Base-by-base conservation (phyloP, 35 echinoderm and acorn worm species). In the Apostichopus parvimensis region DNA sequence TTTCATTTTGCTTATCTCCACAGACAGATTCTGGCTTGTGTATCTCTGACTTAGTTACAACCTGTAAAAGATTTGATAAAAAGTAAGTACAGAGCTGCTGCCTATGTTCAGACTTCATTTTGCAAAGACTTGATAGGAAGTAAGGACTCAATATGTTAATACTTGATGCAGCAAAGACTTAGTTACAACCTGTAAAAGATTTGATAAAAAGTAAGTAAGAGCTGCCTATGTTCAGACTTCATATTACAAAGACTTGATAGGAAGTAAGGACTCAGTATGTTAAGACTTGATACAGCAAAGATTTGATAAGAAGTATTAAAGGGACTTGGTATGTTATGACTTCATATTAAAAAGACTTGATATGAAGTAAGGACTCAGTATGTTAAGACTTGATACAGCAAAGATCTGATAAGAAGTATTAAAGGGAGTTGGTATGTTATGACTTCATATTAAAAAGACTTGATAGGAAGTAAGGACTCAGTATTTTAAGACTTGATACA, bases 11-110 rank as follows among this genome's bases (percentile, higher is more conserved):
- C 15, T n/a, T n/a, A n/a, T 61, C 8, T 13, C 28, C 13, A 61
- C 85, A 87, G 85, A 87, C 85, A 4, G 85, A 87, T 4, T 62
- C 85, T 5, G 85, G 85, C 11, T 87, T 87, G 59, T 22, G 11
- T 66, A 26, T 87, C 2, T 87, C 85, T n/a, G 85, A 87, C 9
- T 52, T 87, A 52, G 66, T 66, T 28, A 6, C 4, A 13, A 7
- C 11, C 17, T 87, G 85, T 45, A 26, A 14, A 87, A 87, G 26
- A 87, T 87, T 87, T 12, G 8, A 21, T 17, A 87, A 28, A 53
- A 28, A 87, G 85, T 87, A 65, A 87, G 85, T 87, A 87, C 5
- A 23, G n/a, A 11, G 8, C 14, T 3, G 11, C 3, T 20, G 14
- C 14, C n/a, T 9, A 65, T 64, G 34, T 18, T 26, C 78, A 45